A percentile compares a stretch with the other conserved stretches of the same genome.
phyloP scores from a whole-genome alignment of 2,113 vertebrate species.

The Ptychochromis oligacanthus region DNA sequence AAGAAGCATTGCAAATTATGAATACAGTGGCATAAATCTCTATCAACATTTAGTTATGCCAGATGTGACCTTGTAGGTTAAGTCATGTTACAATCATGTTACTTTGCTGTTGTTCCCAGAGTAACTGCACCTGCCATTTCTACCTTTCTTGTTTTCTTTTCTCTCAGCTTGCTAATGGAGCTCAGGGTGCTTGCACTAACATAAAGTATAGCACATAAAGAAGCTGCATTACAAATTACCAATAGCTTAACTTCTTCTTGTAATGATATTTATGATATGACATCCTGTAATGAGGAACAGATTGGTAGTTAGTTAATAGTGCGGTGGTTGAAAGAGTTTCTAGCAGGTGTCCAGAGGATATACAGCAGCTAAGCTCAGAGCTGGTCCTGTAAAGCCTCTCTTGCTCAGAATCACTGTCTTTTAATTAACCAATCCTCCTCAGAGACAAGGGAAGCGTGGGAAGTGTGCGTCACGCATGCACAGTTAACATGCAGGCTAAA shows the following conservation, averaged over 20 bases:
- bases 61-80: neutral
- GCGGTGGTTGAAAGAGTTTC: slow-evolving; percentile 33
- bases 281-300: slow-evolving; percentile 20
- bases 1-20: too few species aligned
- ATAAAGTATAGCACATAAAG: neutral
- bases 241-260: slow-evolving; percentile 17
- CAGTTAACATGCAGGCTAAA: slow-evolving; percentile 6
- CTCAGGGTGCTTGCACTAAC: neutral
- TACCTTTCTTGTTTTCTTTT: neutral
- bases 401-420: slow-evolving; percentile 49
- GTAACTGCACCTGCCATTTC: neutral
- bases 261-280: slow-evolving; percentile 26
- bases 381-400: slow-evolving; percentile 45
- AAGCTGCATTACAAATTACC: slow-evolving; percentile 4
- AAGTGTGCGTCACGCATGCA: slow-evolving; percentile 50
- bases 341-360: slow-evolving; percentile 47
- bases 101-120: neutral
- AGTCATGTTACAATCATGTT: slow-evolving; percentile 7
- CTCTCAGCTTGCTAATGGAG: slow-evolving; percentile 2
- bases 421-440: slow-evolving; percentile 66
- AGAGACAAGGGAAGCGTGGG: slow-evolving; percentile 54
- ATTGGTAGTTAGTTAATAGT: slow-evolving; percentile 48
- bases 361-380: slow-evolving; percentile 43
- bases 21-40: too few species aligned
- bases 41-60: neutral